Evolutionary conservation across 2,113 vertebrate genomes (phyloP), one percentile per base, ranked within the genome.

Genomic region (Rhea pennata): DNA sequence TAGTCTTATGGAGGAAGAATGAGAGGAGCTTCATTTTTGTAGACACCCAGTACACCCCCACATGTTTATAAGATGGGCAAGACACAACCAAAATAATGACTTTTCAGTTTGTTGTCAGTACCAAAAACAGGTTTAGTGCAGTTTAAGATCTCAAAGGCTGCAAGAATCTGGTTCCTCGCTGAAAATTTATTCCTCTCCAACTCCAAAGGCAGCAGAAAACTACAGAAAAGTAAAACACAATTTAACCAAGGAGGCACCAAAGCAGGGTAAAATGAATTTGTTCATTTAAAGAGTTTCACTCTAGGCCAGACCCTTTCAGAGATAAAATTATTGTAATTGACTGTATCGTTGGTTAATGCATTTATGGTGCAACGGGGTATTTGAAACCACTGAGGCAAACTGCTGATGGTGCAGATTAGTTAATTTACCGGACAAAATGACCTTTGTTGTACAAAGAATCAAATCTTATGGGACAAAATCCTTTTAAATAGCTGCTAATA

Each of bases 401-500:
- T 78, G 93, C 79, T 92, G 93, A 74, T 46, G 65, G 70, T 59
- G 71, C 74, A 87, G 44, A 70, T 84, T 46, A 65, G 24, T 29
- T 33, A 12, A 87, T 90, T 93, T 74, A 50, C 78, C 70, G 89
- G 78, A 33, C 70, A 70, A 76, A 87, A 81, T 51, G 70, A 92
- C 95, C 93, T 93, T 81, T 93, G 59, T 56, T 50, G 70, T 33
- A 26, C 86, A 17, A 69, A 74, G 50, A 90, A 78, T 33, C 56
- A 61, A 85, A 77, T 51, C 93, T 74, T 33, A 39, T 0, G 46
- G 27, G 79, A 84, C 50, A 87, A 39, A 73, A 87, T 24, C 77
- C 74, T 90, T 66, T 78, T 74, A 70, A 87, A 73, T 36, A 78
- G 70, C 86, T 84, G 50, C 73, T 95, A 93, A 93, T 87, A 46